These are phyloP conservation scores for Dromococcyx pavoninus DNA, from an alignment of 2,797 vertebrate genomes.

Conservation along the genomic window DNA sequence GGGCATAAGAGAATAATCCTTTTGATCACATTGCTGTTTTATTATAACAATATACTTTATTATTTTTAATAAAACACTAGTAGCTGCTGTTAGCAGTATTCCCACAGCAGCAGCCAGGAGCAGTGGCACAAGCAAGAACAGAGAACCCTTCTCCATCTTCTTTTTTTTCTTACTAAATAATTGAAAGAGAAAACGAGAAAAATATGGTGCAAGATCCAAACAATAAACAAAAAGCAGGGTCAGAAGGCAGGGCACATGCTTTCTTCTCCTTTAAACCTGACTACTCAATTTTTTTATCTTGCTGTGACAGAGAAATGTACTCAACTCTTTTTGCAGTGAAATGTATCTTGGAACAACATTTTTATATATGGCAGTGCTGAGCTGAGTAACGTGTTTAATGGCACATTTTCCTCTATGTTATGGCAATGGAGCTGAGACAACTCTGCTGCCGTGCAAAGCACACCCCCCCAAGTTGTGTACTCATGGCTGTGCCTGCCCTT, in stretches of 20 bases:
- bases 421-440: background rate
- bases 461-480: background rate
- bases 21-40: conserved; percentile 42
- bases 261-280: conserved; percentile 41
- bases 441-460: background rate
- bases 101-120: conserved; percentile 32
- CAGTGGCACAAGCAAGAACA: conserved; percentile 23
- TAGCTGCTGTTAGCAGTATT: conserved; percentile 30
- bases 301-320: conserved; percentile 34
- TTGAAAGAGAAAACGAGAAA: conserved; percentile 50
- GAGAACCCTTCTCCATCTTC: conserved; percentile 1
- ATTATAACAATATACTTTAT: conserved; percentile 59
- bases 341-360: conserved; percentile 28
- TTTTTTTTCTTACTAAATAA: conserved; percentile 51
- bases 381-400: background rate
- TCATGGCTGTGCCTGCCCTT: background rate
- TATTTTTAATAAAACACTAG: conserved; percentile 61
- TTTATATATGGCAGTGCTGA: conserved; percentile 37
- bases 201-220: conserved; percentile 35
- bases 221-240: conserved; percentile 44
- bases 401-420: conserved; percentile 9
- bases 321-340: conserved; percentile 30
- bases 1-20: conserved; percentile 5
- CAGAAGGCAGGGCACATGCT: conserved; percentile 15
- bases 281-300: background rate